These are phyloP conservation scores for Tenrec ecaudatus DNA, from an alignment of 2,113 vertebrate genomes.

Conservation along the genomic window DNA sequence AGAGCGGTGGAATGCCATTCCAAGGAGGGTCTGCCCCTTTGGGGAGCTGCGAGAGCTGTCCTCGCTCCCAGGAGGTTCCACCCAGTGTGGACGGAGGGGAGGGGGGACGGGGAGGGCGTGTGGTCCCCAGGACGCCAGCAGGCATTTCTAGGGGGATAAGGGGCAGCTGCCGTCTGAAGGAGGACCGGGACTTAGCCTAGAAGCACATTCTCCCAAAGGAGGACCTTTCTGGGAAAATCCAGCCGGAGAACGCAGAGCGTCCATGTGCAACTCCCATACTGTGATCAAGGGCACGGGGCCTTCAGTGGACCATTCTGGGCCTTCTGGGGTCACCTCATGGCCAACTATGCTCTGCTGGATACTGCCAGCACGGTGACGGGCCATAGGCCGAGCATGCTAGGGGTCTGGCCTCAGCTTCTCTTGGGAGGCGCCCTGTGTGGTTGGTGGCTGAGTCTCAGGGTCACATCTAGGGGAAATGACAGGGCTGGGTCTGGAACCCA, in stretches of 20 bases:
- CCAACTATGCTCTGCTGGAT: background rate
- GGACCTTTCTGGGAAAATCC: background rate
- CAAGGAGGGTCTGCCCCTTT: too few species aligned
- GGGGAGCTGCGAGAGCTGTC: background rate
- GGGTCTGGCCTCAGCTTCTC: background rate
- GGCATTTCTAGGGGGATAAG: background rate
- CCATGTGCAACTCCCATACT: too few species aligned
- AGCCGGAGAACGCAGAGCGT: background rate
- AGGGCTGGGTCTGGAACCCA: background rate
- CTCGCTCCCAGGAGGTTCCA: background rate
- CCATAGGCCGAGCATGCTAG: background rate
- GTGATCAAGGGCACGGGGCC: background rate
- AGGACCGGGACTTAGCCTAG: background rate
- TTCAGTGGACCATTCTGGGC: background rate
- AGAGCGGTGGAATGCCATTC: too few species aligned
- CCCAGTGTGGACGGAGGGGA: too few species aligned
- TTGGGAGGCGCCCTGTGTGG: background rate
- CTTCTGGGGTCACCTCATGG: background rate
- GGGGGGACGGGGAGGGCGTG: too few species aligned
- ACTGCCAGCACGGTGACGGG: accelerated
- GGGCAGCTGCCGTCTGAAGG: background rate
- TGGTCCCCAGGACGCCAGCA: background rate
- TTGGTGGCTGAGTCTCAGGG: background rate
- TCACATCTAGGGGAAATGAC: background rate
- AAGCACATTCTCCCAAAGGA: background rate